Evolutionary conservation across 2,888 invertebrate genomes (phyloP).

Genomic region (Cerastis leucographa): DNA sequence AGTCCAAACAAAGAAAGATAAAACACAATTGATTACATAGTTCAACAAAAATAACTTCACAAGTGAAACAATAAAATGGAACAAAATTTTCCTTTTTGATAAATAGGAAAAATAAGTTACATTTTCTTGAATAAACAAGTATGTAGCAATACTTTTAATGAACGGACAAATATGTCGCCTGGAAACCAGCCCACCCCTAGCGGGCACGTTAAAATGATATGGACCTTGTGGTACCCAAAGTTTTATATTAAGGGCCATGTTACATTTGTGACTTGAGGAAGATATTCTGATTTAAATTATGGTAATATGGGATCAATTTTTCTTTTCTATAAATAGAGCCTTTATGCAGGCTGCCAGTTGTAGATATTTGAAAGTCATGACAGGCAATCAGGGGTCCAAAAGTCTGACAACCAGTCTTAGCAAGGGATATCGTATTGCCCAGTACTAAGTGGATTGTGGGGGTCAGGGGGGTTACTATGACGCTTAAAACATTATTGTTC

Average conservation of each 20-base stretch:
- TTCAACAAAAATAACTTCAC: not conserved
- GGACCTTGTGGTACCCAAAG: constrained; percentile 67
- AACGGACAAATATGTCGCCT: constrained; percentile 44
- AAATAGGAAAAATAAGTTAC: not conserved
- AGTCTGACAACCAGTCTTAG: too few species aligned
- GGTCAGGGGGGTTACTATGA: too few species aligned
- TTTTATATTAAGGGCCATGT: constrained; percentile 73
- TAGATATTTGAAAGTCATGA: too few species aligned
- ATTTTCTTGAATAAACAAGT: constrained; percentile 7
- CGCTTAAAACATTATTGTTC: too few species aligned
- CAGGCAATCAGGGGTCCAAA: too few species aligned
- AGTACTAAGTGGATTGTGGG: too few species aligned
- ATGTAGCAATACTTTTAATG: constrained; percentile 24
- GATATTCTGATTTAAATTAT: constrained; percentile 22
- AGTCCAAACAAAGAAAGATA: not conserved
- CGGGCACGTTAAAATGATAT: constrained; percentile 30
- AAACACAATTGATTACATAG: not conserved
- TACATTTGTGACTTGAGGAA: constrained; percentile 28
- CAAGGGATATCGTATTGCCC: too few species aligned
- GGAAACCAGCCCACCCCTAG: constrained; percentile 22
- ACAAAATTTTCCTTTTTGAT: not conserved
- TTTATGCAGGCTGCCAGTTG: not conserved
- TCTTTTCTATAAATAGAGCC: not conserved
- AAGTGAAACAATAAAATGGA: not conserved
- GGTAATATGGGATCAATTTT: not conserved